Base-by-base conservation (phyloP, 2,113 vertebrate genomes). In the Pomatostomus ruficeps region DNA sequence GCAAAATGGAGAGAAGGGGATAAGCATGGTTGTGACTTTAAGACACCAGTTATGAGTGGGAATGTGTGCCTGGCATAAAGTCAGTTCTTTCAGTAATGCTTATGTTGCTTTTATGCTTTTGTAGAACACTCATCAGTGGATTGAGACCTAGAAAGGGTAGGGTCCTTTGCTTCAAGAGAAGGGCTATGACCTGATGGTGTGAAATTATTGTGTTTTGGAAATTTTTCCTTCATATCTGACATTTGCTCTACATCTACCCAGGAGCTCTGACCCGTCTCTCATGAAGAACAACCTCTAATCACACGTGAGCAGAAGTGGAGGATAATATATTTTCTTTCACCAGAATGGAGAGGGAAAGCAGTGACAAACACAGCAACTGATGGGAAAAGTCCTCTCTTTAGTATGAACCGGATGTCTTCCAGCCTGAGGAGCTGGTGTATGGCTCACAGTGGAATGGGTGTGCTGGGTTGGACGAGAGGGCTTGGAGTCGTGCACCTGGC, bases 31-130 rank as follows among this genome's bases (percentile, higher is more conserved):
- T 86, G 42, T 76, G 49, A 51, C 45, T 79, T 59, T 43, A 75
- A 36, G 48, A 65, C 1, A 1, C 25, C n/a, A 18, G 15, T 68
- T 83, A 36, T 11, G 14, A 49, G 36, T 66, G 76, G 26, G 55
- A 70, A 80, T 45, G n/a, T 35, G n/a, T 66, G 48, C 45, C 45
- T 83, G 49, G 57, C 43, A 65, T 63, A 31, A 91, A 90, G 70
- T 63, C 70, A 67, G 33, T 82, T 90, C 45, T 43, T 85, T 91
- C 71, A 65, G 24, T 38, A 65, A 59, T n/a, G 57, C 67, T 77
- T 46, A 26, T 24, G 40, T 67, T 80, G 28, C 52, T 72, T 88
- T 88, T 55, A 49, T 46, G 40, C 38, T 68, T 55, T 76, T 82
- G 66, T 65, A 36, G 58, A 79, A 91, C 67, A 82, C 24, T 48